phyloP scores from a whole-genome alignment of 1,140 invertebrate genomes.

The Globodera ellingtonae region DNA sequence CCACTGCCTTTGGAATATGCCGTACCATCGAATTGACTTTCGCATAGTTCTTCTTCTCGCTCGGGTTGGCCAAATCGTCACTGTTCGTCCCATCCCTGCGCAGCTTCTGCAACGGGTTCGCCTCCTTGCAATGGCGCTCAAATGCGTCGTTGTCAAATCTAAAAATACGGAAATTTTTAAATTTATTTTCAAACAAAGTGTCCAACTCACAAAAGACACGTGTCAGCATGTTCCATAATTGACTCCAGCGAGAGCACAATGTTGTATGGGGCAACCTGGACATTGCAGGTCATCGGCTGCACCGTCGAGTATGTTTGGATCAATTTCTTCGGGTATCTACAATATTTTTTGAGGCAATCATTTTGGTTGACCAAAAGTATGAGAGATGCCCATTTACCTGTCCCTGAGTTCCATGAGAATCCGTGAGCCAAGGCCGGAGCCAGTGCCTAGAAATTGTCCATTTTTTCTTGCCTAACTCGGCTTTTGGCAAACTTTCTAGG shows the following conservation, averaged over 20 bases:
- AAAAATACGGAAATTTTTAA: background rate
- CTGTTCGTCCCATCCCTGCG: constrained; percentile 15
- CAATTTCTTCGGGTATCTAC: constrained; percentile 88
- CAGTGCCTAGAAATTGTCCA: constrained; percentile 71
- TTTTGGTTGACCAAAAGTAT: constrained; percentile 77
- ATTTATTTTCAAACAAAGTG: background rate
- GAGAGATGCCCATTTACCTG: constrained; percentile 74
- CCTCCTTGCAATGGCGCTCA: constrained; percentile 78
- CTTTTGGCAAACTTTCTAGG: background rate
- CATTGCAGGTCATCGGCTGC: constrained; percentile 76
- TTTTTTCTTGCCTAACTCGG: background rate
- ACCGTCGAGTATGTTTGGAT: constrained; percentile 99
- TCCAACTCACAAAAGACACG: constrained; percentile 77
- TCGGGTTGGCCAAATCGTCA: constrained; percentile 69
- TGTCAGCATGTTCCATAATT: constrained; percentile 91
- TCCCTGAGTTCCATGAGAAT: constrained; percentile 88
- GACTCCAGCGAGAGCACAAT: constrained; percentile 90
- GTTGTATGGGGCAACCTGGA: constrained; percentile 98
- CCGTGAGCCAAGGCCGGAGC: constrained; percentile 95
- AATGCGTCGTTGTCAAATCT: constrained; percentile 89
- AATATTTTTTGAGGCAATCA: constrained; percentile 64
- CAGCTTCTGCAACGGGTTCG: constrained; percentile 67
- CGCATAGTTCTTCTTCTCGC: constrained; percentile 90
- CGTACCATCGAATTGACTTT: constrained; percentile 93
- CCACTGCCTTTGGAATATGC: background rate